A percentile compares a stretch with the other conserved stretches of the same genome.
Evolutionary conservation across 1,140 invertebrate species (phyloP).

Genomic region (Drosophila sucinea): DNA sequence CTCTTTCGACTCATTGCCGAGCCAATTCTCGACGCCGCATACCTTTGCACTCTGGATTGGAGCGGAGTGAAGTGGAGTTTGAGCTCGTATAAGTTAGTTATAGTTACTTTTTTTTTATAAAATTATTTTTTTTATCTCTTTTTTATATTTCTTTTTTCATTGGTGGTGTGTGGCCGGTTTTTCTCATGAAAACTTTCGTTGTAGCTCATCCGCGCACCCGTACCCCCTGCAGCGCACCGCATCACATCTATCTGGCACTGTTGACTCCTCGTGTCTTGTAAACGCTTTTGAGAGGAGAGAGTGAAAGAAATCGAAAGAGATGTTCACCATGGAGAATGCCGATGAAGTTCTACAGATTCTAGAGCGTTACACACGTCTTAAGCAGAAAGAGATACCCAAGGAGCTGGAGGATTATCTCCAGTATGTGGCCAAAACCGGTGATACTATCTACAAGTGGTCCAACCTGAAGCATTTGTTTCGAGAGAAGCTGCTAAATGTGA

Average conservation of each 20-base stretch:
- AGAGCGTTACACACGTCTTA: slow-evolving; percentile 92
- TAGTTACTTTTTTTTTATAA: slow-evolving; percentile 8
- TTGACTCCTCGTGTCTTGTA: neutral
- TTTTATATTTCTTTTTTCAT: neutral
- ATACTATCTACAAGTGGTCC: slow-evolving; percentile 96
- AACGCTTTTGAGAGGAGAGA: neutral
- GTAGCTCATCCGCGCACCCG: slow-evolving; percentile 23
- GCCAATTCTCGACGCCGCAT: neutral
- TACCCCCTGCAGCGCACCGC: neutral
- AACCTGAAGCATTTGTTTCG: slow-evolving; percentile 93
- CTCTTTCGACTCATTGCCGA: neutral
- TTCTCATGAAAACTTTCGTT: slow-evolving; percentile 14
- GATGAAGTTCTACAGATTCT: slow-evolving; percentile 92
- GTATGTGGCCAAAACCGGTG: slow-evolving; percentile 96
- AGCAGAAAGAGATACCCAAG: slow-evolving; percentile 91
- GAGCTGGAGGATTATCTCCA: slow-evolving; percentile 95
- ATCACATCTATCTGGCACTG: slow-evolving; percentile 1
- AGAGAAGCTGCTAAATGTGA: slow-evolving; percentile 93
- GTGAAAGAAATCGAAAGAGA: slow-evolving; percentile 22
- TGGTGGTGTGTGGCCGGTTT: neutral
- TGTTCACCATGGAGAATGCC: slow-evolving; percentile 90
- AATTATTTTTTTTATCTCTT: neutral
- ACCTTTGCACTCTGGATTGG: neutral
- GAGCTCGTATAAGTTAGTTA: neutral
- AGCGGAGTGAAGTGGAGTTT: neutral